These are phyloP conservation scores for Amblyopsis hoosieri DNA, from an alignment of 2,797 vertebrate genomes.

Conservation along the genomic window DNA sequence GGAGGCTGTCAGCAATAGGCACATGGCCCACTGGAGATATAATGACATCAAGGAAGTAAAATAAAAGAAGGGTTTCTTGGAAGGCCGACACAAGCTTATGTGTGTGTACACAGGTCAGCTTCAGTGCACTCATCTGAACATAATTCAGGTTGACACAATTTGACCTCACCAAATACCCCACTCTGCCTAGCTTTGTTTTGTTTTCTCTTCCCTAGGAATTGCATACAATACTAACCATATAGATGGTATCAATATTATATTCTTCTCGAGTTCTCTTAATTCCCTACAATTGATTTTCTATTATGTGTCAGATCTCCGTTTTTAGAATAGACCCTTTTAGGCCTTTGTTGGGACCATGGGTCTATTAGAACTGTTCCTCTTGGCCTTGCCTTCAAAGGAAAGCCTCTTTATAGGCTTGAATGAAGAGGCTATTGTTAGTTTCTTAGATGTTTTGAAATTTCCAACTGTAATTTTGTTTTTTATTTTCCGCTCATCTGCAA, in stretches of 20 bases:
- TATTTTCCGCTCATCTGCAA: constrained; percentile 12
- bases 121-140: constrained; percentile 74
- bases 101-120: constrained; percentile 64
- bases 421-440: constrained; percentile 64
- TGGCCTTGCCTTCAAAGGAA: constrained; percentile 64
- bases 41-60: constrained; percentile 67
- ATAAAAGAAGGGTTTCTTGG: constrained; percentile 63
- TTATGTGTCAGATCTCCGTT: constrained; percentile 62
- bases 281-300: constrained; percentile 80
- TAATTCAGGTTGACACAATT: constrained; percentile 83
- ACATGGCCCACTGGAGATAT: constrained; percentile 74
- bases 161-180: constrained; percentile 71
- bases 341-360: constrained; percentile 51
- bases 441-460: constrained; percentile 53
- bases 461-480: constrained; percentile 19
- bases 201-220: constrained; percentile 51
- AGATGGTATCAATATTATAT: constrained; percentile 51
- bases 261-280: constrained; percentile 66
- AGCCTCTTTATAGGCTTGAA: constrained; percentile 55
- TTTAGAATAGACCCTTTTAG: constrained; percentile 68
- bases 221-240: constrained; percentile 60
- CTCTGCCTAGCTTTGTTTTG: constrained; percentile 64
- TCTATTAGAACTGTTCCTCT: constrained; percentile 68
- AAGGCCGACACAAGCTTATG: constrained; percentile 52
- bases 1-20: constrained; percentile 68